Percentiles rank a stretch among this genome's conserved stretches.
phyloP scores from a whole-genome alignment of 2,888 invertebrate genomes.

The Drosophila hamatofila region DNA sequence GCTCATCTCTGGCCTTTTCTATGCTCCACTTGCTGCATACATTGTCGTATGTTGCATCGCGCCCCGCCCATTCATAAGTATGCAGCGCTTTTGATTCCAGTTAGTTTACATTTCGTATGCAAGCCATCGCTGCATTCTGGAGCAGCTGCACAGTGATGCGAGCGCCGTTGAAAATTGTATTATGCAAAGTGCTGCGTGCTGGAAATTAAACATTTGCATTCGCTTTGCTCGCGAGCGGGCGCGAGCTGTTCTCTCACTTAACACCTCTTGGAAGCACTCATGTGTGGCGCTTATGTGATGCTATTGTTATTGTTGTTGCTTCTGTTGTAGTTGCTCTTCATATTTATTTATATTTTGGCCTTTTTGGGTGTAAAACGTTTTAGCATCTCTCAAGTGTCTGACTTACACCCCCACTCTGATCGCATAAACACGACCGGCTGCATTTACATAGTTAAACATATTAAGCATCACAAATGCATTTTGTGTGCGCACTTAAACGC shows the following conservation, averaged over 20 bases:
- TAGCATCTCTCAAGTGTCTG: constrained; percentile 74
- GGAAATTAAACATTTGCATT: constrained; percentile 65
- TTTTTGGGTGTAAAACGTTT: constrained; percentile 69
- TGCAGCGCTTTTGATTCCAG: constrained; percentile 70
- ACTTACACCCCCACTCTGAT: constrained; percentile 31
- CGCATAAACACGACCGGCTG: constrained; percentile 57
- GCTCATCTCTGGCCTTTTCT: constrained; percentile 19
- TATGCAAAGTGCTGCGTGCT: constrained; percentile 51
- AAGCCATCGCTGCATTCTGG: constrained; percentile 65
- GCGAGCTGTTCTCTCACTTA: constrained; percentile 58
- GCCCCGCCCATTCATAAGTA: constrained; percentile 66
- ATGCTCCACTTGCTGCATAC: constrained; percentile 54
- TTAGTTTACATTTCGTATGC: constrained; percentile 72
- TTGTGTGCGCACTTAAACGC: constrained; percentile 49
- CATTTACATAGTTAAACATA: constrained; percentile 80
- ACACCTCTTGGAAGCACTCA: constrained; percentile 67
- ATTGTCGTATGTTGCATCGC: constrained; percentile 21
- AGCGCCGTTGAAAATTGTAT: constrained; percentile 48
- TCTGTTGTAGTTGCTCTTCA: constrained; percentile 46
- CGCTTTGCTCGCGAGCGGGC: constrained; percentile 31
- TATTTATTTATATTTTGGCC: constrained; percentile 79
- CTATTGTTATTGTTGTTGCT: constrained; percentile 28
- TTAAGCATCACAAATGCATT: constrained; percentile 65
- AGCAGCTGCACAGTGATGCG: constrained; percentile 65
- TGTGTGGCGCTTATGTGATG: constrained; percentile 66